Conservation (phyloP, 2,888 invertebrate genomes). For the Aricia artaxerxes region DNA sequence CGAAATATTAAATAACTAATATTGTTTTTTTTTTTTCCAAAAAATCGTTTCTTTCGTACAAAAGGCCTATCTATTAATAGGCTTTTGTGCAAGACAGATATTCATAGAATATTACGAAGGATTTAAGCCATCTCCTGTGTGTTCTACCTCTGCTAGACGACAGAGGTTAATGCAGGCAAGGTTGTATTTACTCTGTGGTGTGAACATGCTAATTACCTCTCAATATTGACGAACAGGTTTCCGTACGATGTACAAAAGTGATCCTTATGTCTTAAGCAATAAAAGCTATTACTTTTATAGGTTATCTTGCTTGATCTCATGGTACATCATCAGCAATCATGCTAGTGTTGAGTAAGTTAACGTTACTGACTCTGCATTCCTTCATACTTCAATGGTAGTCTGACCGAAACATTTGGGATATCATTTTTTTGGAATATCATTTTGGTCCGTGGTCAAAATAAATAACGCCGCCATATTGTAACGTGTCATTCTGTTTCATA, state of each 20-base stretch:
- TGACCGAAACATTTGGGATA: too few relatives aligned
- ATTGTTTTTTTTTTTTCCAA: too few relatives aligned
- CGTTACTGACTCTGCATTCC: neutral
- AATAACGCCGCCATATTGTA: too few relatives aligned
- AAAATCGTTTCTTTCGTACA: too few relatives aligned
- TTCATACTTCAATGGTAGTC: neutral
- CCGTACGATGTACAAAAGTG: conserved; percentile 32
- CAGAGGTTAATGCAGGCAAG: conserved; percentile 20
- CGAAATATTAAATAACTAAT: too few relatives aligned
- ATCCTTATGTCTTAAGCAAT: neutral
- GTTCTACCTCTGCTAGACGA: neutral
- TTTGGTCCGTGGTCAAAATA: too few relatives aligned
- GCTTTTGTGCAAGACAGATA: too few relatives aligned
- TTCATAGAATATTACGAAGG: neutral
- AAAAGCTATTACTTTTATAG: neutral
- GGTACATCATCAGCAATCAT: neutral
- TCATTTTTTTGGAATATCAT: too few relatives aligned
- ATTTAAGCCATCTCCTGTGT: neutral
- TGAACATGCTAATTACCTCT: conserved; percentile 39
- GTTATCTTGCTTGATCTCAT: neutral
- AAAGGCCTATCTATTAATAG: too few relatives aligned
- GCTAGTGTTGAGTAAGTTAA: neutral
- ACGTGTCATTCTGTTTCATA: too few relatives aligned
- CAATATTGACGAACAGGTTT: conserved; percentile 39
- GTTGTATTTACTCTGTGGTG: conserved; percentile 20